Evolutionary conservation across 2,888 invertebrate species (phyloP).

Genomic region (Ommatoiulus sabulosus): DNA sequence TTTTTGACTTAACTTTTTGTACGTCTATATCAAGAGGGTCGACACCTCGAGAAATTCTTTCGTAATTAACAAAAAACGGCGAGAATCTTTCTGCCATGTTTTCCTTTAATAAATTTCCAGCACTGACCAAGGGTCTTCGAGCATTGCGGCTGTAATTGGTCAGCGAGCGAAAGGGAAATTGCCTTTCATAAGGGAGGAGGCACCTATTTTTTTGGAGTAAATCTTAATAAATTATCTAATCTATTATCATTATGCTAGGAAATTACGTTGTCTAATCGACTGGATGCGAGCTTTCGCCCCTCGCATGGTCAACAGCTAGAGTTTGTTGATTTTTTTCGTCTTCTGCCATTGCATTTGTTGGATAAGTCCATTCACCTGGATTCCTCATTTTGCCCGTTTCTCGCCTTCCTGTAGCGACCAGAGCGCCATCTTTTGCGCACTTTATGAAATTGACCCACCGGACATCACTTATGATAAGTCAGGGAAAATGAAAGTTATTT

Average conservation of each 20-base stretch:
- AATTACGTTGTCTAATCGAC: constrained; percentile 1
- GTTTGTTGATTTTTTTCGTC: not conserved
- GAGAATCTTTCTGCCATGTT: not conserved
- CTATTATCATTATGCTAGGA: not conserved
- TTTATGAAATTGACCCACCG: not conserved
- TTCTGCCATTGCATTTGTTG: not conserved
- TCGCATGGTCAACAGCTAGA: not conserved
- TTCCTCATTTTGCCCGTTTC: not conserved
- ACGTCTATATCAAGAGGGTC: constrained; percentile 1
- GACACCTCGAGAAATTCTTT: not conserved
- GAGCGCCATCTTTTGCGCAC: not conserved
- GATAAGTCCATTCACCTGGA: not conserved
- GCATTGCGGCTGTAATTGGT: not conserved
- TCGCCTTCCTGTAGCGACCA: not conserved
- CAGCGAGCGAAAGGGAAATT: not conserved
- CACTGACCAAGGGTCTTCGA: not conserved
- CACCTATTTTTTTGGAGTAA: not conserved
- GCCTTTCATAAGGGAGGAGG: not conserved
- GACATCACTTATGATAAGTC: no score
- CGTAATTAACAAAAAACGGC: not conserved
- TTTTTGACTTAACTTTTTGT: not conserved
- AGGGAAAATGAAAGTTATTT: no score
- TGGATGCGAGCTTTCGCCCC: not conserved
- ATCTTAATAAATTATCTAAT: constrained; percentile 1
- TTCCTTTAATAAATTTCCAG: not conserved